Base-by-base conservation (phyloP, 2,113 vertebrate genomes). In the Anhinga anhinga region DNA sequence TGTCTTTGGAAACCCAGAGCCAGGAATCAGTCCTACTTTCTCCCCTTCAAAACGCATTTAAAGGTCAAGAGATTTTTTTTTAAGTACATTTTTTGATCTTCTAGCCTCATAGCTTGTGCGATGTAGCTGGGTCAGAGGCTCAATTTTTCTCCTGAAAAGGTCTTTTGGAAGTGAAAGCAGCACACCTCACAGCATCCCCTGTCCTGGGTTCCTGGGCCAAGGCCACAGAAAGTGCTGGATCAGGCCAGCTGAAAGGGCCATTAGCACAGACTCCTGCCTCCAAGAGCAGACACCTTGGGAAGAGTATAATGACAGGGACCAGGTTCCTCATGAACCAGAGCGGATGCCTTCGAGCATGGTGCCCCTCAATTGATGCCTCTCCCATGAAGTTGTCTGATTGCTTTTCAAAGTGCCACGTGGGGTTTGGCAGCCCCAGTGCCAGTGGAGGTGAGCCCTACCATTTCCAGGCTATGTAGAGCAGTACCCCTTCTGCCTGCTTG, bases 321-420 rank as follows among this genome's bases (percentile, higher is more conserved):
- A 2, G 27, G 42, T 22, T 50, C 38, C 30, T 55, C 13, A 16
- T 21, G 20, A 53, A 15, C 20, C 2, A 1, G n/a, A 32, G 38
- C 6, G 34, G 15, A 15, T 50, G 22, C 14, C 52, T 72, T 63
- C 36, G 14, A 25, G 11, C 13, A 3, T 15, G 44, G 23, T 34
- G 47, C 4, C 17, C 26, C 14, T 47, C 2, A 0, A 22, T 0
- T 32, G 4, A 63, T 5, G 65, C 44, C 10, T 81, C 20, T 65
- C 27, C 49, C 14, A 0, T 22, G 38, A 83, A 69, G 44, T 5
- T 32, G 12, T 19, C 7, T 2, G 1, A 10, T 10, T 21, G 17
- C 13, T 52, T 81, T 36, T 38, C 44, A 65, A 69, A 59, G 49
- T 2, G 1, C 21, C 3, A 0, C 1, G 1, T 45, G 69, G 42